Base-by-base conservation (phyloP, 1,140 invertebrate species). In the Drosophila santomea region DNA sequence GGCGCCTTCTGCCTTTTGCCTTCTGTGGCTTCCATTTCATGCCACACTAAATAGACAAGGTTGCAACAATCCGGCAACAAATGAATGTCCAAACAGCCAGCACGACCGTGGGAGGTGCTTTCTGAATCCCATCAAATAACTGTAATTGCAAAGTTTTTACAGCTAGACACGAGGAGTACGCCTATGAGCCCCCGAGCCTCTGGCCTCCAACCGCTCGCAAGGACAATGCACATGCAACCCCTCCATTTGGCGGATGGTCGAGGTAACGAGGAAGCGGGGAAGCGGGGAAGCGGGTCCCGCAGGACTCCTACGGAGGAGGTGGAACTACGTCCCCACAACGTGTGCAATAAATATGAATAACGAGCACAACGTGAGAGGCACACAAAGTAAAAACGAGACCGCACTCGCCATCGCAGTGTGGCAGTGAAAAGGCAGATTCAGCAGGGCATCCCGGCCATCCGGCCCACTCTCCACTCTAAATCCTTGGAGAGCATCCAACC, bases 281-380 rank as follows among this genome's bases (percentile, higher is more conserved):
- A 5, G 10, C 15, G 7, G 17, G 61, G 23, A 38, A 3, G 28
- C 28, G 28, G 32, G 59, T 54, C 76, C 73, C 74, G 55, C 48
- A 75, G 69, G 69, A 61, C 56, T 68, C 51, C 39, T 64, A 15
- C 39, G 8, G 39, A 36, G 51, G 10, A 47, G 50, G 61, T 35
- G 69, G 52, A 38, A 43, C 43, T 64, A 32, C 28, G 43, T 52
- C 44, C 83, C 74, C 59, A 71, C 83, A 88, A 83, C 84, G 84
- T 88, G 84, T 89, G 85, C 84, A 88, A 88, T 89, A 88, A 89
- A 88, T 88, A 88, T 88, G 84, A 88, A 88, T 89, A 88, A 88
- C 84, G 84, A 88, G 84, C 80, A 80, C 84, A 78, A 88, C 84
- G 84, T 88, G 84, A 88, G 84, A 84, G 84, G 84, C 84, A 89